Base-by-base conservation (phyloP, 2,113 vertebrate species). In the Guaruba guarouba region DNA sequence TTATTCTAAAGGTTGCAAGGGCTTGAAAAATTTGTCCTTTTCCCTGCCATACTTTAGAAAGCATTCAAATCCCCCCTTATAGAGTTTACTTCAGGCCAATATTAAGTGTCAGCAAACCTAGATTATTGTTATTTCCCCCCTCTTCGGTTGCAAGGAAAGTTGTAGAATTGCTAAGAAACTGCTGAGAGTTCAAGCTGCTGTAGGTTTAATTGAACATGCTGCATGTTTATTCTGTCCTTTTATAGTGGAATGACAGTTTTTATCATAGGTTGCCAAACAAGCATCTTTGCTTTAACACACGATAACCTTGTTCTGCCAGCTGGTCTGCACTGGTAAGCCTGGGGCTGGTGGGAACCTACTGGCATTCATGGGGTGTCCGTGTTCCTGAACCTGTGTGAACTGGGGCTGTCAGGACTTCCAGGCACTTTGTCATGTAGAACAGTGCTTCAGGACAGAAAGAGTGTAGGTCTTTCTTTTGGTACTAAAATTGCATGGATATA, bases 381-480 rank as follows among this genome's bases (percentile, higher is more conserved):
- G 48, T 64, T 25, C 44, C 44, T 6, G 3, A 37, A 19, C 17
- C 29, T 0, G 0, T 14, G 46, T 2, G 4, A 49, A 18, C 0
- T 54, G 41, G 13, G 41, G 8, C 37, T 75, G 3, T 33, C 43
- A 39, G 46, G 55, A 16, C 61, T 94, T 73, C 27, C 25, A 63
- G 37, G 17, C 54, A 14, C 15, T 55, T 44, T 27, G 19, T 41
- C 25, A 49, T 69, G 31, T 33, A 63, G 41, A 76, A 19, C 24
- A 62, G 25, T 33, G 15, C 9, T 83, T 57, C 1, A 39, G 37
- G 59, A 19, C 11, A 82, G 68, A 67, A 63, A 46, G 25, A 62
- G 17, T 35, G 25, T 33, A 59, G 33, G 4, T 63, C 22, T 86
- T 55, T 73, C 18, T 76, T 79, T 73, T n/a, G 37, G 29, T 88